A percentile compares a stretch with the other conserved stretches of the same genome.
Evolutionary conservation across 2,797 vertebrate genomes (phyloP).

Genomic region (Gambusia yucatana): DNA sequence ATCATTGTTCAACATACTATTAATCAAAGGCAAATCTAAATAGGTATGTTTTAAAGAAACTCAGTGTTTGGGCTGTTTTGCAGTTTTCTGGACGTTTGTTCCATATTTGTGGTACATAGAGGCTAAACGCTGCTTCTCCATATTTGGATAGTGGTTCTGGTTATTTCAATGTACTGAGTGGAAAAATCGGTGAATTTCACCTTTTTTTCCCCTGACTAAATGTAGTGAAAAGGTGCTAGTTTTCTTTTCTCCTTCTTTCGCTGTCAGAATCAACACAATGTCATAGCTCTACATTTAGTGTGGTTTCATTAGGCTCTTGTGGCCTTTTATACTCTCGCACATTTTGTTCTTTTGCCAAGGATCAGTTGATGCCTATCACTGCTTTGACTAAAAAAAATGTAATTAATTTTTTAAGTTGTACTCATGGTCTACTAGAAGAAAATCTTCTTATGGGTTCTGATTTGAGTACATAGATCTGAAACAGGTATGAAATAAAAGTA

Average conservation of each 20-base stretch:
- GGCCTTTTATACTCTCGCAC: neutral
- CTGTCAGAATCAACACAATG: neutral
- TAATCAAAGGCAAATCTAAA: too few species aligned
- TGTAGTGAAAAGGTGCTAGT: neutral
- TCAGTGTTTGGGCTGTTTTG: too few species aligned
- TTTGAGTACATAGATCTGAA: neutral
- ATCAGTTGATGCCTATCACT: neutral
- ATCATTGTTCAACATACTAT: too few species aligned
- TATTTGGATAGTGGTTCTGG: neutral
- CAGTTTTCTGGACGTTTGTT: too few species aligned
- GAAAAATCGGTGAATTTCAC: neutral
- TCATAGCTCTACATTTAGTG: neutral
- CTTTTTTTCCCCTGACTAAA: neutral
- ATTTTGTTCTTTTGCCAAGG: neutral
- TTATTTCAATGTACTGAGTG: neutral
- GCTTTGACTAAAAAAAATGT: neutral
- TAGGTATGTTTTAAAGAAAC: too few species aligned
- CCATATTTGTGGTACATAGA: too few species aligned
- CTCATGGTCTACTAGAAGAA: neutral
- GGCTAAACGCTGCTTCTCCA: too few species aligned
- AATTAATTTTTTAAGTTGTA: neutral
- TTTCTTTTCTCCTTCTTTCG: neutral
- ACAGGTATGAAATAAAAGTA: neutral
- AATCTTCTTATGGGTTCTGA: neutral
- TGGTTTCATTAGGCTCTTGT: neutral